These are phyloP conservation scores for Hypomecis atomaria DNA, from an alignment of 2,888 invertebrate species.

Conservation along the genomic window DNA sequence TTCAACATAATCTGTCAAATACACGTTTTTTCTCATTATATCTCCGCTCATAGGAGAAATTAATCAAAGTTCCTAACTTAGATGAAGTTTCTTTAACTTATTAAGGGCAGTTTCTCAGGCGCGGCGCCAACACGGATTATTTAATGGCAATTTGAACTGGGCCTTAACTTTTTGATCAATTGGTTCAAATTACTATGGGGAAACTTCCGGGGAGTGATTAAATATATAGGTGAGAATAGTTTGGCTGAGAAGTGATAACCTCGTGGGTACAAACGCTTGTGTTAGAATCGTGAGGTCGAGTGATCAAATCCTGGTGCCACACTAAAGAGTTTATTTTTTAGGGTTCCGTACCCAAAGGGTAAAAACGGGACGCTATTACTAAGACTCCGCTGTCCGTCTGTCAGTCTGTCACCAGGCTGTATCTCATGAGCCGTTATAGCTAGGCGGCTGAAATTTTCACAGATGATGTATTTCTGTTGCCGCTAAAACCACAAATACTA, in stretches of 20 bases:
- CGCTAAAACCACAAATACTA: too few species aligned
- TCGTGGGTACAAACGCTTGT: too few species aligned
- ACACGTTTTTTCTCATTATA: constrained; percentile 51
- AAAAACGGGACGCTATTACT: too few species aligned
- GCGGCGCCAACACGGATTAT: constrained; percentile 7
- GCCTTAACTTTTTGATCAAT: constrained; percentile 17
- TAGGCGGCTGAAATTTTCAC: too few species aligned
- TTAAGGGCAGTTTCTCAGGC: constrained; percentile 34
- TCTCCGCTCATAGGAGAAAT: constrained; percentile 48
- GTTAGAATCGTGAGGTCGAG: too few species aligned
- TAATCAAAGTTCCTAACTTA: constrained; percentile 54
- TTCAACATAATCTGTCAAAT: constrained; percentile 51
- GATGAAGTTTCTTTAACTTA: constrained; percentile 52
- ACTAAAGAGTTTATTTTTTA: too few species aligned
- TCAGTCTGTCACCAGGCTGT: too few species aligned
- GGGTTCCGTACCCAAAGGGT: too few species aligned
- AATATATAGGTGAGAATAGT: neutral
- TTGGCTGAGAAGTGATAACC: neutral
- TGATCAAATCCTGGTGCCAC: too few species aligned
- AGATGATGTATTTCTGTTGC: too few species aligned
- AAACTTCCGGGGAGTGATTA: neutral
- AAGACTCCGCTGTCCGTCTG: too few species aligned
- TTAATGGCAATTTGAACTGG: constrained; percentile 13
- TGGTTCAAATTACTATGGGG: constrained; percentile 7
- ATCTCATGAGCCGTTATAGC: too few species aligned